Evolutionary conservation across 2,797 vertebrate species (phyloP).

Genomic region (Cynodonichthys magdalenae): DNA sequence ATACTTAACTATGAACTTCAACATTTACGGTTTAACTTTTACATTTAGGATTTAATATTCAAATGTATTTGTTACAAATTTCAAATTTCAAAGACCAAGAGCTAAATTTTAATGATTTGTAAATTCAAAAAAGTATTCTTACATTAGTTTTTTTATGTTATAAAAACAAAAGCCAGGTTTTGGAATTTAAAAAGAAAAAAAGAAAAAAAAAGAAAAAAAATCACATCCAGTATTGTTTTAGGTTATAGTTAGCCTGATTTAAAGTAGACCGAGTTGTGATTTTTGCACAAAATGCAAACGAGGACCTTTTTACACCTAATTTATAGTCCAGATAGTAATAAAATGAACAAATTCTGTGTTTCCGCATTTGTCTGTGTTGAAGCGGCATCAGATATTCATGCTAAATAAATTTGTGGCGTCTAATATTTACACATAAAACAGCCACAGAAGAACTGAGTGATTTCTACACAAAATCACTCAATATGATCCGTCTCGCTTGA

Average conservation of each 20-base stretch:
- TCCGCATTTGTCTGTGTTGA: slow-evolving; percentile 34
- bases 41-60: too few species aligned
- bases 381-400: slow-evolving; percentile 28
- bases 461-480: slow-evolving; percentile 44
- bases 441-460: slow-evolving; percentile 9
- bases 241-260: slow-evolving; percentile 45
- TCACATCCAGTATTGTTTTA: too few species aligned
- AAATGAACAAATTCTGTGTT: slow-evolving; percentile 23
- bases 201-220: too few species aligned
- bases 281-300: too few species aligned
- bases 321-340: slow-evolving; percentile 11
- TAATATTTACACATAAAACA: slow-evolving; percentile 39
- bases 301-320: not conserved
- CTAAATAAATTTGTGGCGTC: slow-evolving; percentile 23
- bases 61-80: too few species aligned
- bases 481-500: slow-evolving; percentile 60
- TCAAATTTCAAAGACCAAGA: too few species aligned
- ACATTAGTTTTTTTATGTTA: slow-evolving; percentile 8
- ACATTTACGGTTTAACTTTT: too few species aligned
- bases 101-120: not conserved
- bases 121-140: slow-evolving; percentile 1
- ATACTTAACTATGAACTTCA: too few species aligned
- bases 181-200: slow-evolving; percentile 11
- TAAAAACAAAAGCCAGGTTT: slow-evolving; percentile 27
- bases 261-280: slow-evolving; percentile 32